Evolutionary conservation across 2,113 vertebrate genomes (phyloP).

Genomic region (Spea bombifrons): DNA sequence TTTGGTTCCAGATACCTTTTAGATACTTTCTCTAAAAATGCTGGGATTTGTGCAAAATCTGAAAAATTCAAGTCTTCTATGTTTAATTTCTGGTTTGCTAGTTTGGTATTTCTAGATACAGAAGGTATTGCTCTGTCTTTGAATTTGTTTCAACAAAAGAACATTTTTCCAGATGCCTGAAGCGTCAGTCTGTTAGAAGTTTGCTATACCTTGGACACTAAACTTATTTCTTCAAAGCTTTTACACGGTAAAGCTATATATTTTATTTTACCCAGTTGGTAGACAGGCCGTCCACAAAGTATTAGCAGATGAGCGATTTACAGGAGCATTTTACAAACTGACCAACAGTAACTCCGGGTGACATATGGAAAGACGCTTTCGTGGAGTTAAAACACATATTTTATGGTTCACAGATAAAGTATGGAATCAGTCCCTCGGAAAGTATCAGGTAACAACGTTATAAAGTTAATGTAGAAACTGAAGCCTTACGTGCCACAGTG

Average conservation of each 20-base stretch:
- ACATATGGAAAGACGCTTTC: conserved; percentile 25
- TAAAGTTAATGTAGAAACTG: conserved; percentile 13
- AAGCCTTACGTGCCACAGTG: conserved; percentile 6
- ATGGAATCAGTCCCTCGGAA: neutral
- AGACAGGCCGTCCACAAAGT: conserved; percentile 7
- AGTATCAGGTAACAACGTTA: conserved; percentile 12
- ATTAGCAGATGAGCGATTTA: conserved; percentile 19
- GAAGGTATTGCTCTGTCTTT: too few species aligned
- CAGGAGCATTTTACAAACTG: conserved; percentile 6
- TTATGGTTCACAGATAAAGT: conserved; percentile 31
- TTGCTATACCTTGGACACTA: neutral
- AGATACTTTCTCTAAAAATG: too few species aligned
- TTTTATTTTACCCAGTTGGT: conserved; percentile 1
- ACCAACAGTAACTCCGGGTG: conserved; percentile 22
- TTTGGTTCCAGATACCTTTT: too few species aligned
- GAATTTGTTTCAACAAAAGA: neutral
- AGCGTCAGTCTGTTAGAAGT: neutral
- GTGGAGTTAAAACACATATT: conserved; percentile 13
- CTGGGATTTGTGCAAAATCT: too few species aligned
- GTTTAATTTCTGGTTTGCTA: too few species aligned
- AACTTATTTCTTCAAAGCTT: conserved; percentile 14
- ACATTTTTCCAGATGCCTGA: neutral
- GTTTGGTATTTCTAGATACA: too few species aligned
- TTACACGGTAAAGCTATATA: conserved; percentile 26
- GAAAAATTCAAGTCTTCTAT: too few species aligned